A percentile compares a stretch with the other conserved stretches of the same genome.
Conservation (phyloP, 2,113 vertebrate species). For the Oncorhynchus clarkii region DNA sequence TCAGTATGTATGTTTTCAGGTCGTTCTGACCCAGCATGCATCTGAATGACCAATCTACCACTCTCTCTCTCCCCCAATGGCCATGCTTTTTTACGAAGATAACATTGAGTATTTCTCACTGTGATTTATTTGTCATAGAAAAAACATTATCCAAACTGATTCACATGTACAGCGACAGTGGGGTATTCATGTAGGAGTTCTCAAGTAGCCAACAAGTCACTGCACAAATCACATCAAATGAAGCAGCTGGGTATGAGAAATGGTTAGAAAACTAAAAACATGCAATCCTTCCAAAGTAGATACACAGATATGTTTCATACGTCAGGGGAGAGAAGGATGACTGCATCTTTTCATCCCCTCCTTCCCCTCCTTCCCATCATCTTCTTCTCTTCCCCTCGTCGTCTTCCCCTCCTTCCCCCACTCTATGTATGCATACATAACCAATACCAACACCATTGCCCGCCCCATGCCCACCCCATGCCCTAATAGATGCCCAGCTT, state of each 20-base stretch:
- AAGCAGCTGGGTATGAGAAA: too few species aligned
- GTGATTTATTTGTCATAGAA: background rate
- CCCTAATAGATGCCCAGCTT: constrained; percentile 67
- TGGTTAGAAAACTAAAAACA: background rate
- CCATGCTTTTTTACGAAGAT: background rate
- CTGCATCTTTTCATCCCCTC: background rate
- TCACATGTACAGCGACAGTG: background rate
- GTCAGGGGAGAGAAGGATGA: background rate
- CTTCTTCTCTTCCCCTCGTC: too few species aligned
- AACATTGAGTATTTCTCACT: background rate
- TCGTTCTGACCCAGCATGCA: background rate
- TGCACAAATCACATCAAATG: too few species aligned
- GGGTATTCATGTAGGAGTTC: background rate
- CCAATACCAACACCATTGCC: background rate
- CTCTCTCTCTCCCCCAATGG: background rate
- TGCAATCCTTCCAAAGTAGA: background rate
- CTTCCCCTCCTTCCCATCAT: too few species aligned
- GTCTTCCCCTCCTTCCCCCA: too few species aligned
- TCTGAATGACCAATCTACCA: too few species aligned
- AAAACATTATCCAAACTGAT: background rate
- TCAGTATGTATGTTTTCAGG: background rate
- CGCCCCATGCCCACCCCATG: background rate
- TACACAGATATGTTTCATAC: background rate
- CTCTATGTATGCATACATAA: too few species aligned
- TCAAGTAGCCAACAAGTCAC: background rate